Base-by-base conservation (phyloP, 92 coral and sea anemone genomes). In the Epizoanthus rinbou region DNA sequence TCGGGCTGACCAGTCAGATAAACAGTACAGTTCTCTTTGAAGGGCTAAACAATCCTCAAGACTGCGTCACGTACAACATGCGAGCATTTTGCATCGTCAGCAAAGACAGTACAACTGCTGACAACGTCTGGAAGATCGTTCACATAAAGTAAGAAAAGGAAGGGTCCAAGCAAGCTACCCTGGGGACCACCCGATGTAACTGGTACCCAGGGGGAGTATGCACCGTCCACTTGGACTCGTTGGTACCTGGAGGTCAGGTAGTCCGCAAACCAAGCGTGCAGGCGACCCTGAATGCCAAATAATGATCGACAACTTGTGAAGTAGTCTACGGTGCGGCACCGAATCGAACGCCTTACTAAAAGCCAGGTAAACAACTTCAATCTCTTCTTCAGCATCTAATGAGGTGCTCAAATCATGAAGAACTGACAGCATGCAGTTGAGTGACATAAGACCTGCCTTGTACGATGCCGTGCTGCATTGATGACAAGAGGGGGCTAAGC, bases 311-410 rank as follows among this genome's bases (percentile, higher is more conserved):
- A 80, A 60, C 28, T 89, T 81, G 45, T 82, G 84, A 47, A 83
- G 87, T 22, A 83, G 80, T 37, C 25, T 25, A 66, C 22, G 35
- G 66, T 86, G 87, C 33, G 81, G 56, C 33, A 84, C 88, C 4
- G 88, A 69, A 64, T 88, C 88, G 45, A 89, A 89, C 33, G 92
- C 89, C 62, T 83, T 86, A n/a, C 80, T 85, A 25, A 89, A 83
- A 78, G 85, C 92, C 68, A 88, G 84, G 60, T 82, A 89, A 64
- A 89, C 41, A 76, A 64, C 75, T n/a, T 89, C 92, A 0, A 54
- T 17, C 60, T 89, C 87, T 8, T 69, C 18, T 5, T 87, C 90
- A 84, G 63, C 73, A 59, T 88, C 91, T 4, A 88, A 80, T 4
- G 85, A 8, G 33, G 52, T 31, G 4, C 86, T 88, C 3, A 88